Evolutionary conservation across 1,140 invertebrate species (phyloP).

Genomic region (Pantala flavescens): DNA sequence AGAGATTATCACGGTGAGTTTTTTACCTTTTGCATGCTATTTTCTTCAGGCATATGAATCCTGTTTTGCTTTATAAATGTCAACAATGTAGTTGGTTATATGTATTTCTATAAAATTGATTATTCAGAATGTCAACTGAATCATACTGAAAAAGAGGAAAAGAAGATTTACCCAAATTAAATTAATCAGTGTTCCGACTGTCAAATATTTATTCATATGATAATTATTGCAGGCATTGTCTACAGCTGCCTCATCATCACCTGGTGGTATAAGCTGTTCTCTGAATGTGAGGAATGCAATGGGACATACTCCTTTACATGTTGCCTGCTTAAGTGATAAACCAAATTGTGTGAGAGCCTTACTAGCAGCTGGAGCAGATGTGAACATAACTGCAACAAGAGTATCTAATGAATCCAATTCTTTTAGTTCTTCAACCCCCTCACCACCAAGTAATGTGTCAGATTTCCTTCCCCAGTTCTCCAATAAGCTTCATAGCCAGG

Average conservation of each 20-base stretch:
- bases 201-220: too few relatives aligned
- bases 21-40: too few relatives aligned
- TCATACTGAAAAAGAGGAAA: too few relatives aligned
- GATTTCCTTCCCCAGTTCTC: conserved; percentile 55
- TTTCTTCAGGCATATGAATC: too few relatives aligned
- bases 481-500: conserved; percentile 46
- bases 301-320: conserved; percentile 75
- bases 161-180: too few relatives aligned
- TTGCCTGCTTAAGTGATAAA: conserved; percentile 72
- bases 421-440: conserved; percentile 30
- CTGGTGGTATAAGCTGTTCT: not conserved
- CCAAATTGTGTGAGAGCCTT: conserved; percentile 79
- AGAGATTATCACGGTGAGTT: conserved; percentile 65
- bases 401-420: conserved; percentile 11
- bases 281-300: conserved; percentile 1
- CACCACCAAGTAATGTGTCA: conserved; percentile 47
- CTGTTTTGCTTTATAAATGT: too few relatives aligned
- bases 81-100: too few relatives aligned
- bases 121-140: too few relatives aligned
- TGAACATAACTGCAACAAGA: conserved; percentile 54
- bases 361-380: conserved; percentile 69
- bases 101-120: too few relatives aligned
- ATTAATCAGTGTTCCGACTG: too few relatives aligned
- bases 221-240: not conserved
- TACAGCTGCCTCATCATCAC: not conserved